These are phyloP conservation scores for Saccostrea glomerata DNA, from an alignment of 1,140 invertebrate species.

Conservation along the genomic window DNA sequence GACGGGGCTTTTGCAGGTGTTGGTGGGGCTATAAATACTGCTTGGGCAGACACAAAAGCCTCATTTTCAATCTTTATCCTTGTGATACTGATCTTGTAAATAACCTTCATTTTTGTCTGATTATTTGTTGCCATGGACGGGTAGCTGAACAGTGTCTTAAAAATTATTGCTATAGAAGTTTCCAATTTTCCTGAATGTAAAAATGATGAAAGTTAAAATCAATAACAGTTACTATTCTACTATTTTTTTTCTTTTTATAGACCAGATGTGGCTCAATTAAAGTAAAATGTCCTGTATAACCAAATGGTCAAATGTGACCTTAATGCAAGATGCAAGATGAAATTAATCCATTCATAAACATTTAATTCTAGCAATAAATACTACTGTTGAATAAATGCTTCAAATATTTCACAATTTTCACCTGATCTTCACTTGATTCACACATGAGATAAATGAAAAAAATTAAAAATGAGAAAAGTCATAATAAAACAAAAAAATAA, in stretches of 20 bases:
- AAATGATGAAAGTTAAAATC: not conserved
- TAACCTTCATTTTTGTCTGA: conserved; percentile 32
- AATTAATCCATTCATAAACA: conserved; percentile 5
- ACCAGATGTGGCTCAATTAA: not conserved
- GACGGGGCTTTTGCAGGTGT: not conserved
- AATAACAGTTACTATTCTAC: too few relatives aligned
- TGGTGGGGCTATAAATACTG: not conserved
- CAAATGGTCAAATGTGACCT: not conserved
- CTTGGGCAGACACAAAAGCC: not conserved
- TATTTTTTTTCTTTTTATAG: too few relatives aligned
- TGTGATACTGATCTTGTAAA: conserved; percentile 22
- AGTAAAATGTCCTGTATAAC: not conserved
- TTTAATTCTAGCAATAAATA: conserved; percentile 39
- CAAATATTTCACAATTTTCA: conserved; percentile 25
- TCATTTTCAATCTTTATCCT: conserved; percentile 5
- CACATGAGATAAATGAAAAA: conserved; percentile 35
- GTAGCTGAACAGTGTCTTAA: too few relatives aligned
- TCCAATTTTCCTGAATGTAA: not conserved
- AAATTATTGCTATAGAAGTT: conserved; percentile 3
- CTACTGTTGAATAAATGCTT: conserved; percentile 29
- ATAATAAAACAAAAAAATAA: conserved; percentile 36
- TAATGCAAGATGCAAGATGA: conserved; percentile 16
- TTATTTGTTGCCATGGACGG: conserved; percentile 12
- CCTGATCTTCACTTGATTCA: conserved; percentile 21
- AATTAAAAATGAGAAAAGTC: conserved; percentile 9